phyloP scores from a whole-genome alignment of 2,888 invertebrate genomes.

The Acanthococcus lagerstroemiae region DNA sequence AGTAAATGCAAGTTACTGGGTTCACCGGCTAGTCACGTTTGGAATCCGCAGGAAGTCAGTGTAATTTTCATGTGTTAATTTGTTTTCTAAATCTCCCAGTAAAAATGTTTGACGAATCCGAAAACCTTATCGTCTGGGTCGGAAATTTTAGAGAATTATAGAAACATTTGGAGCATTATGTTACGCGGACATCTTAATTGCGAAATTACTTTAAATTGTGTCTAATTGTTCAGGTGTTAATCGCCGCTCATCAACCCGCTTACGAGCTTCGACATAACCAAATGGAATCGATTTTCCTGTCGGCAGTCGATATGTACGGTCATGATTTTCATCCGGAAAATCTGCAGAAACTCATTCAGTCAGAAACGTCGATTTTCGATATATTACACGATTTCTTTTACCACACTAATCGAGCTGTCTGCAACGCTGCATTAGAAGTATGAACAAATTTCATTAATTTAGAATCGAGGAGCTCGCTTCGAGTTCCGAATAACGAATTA shows the following conservation, averaged over 20 bases:
- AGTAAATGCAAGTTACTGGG: too few relatives aligned
- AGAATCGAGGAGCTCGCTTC: background rate
- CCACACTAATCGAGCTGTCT: conserved; percentile 78
- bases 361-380: conserved; percentile 97
- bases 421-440: conserved; percentile 87
- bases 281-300: conserved; percentile 98
- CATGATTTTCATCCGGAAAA: conserved; percentile 97
- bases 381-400: conserved; percentile 97
- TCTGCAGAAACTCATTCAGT: conserved; percentile 87
- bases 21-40: too few relatives aligned
- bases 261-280: conserved; percentile 96
- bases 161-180: too few relatives aligned
- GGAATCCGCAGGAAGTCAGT: too few relatives aligned
- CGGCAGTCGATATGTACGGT: conserved; percentile 96
- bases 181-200: too few relatives aligned
- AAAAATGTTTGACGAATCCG: background rate
- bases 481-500: too few relatives aligned
- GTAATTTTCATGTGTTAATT: too few relatives aligned
- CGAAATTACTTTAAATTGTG: too few relatives aligned
- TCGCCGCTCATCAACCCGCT: conserved; percentile 94
- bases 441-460: conserved; percentile 8
- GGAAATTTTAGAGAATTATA: too few relatives aligned
- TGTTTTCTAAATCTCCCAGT: background rate
- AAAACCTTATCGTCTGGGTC: background rate
- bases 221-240: conserved; percentile 58